Evolutionary conservation across 2,888 invertebrate genomes (phyloP), one percentile per base, ranked within the genome.

Genomic region (Phyllotreta striolata): DNA sequence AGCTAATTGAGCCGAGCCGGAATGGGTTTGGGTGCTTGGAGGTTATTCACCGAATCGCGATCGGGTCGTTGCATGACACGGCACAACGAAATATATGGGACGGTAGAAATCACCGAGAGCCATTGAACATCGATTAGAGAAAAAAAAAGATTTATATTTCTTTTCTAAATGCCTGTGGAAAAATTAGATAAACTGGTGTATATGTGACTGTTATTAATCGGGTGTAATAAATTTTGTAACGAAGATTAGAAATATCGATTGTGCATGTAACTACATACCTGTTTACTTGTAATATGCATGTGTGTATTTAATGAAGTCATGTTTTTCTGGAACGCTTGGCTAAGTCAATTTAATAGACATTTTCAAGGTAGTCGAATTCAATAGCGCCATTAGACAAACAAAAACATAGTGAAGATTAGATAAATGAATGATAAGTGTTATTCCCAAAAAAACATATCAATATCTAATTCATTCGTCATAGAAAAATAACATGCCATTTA

Each of bases 361-460:
- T 61, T 64, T 61, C 52, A 46, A 51, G 56, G 60, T 64, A 61
- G 56, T 55, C 61, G 56, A 39, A 55, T 52, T 61, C 46, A 56
- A 64, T 61, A 56, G 52, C 61, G 54, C 52, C 64, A 52, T 40
- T 61, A 55, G 56, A 44, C 56, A 64, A 61, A 64, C 64, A 64
- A 61, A 61, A 60, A 64, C 58, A 64, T 52, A 61, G 52, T 46
- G 34, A 57, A 55, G 64, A 64, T 64, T 52, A 64, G 64, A 61
- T 61, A 64, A 24, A 24, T 44, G 56, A 55, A 35, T 41, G 46
- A 37, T 52, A 60, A 54, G 47, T n/a, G 10, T n/a, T 47, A 47
- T 13, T 13, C 34, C 24, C 8, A 47, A 47, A 47, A 46, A 47
- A 34, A 34, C n/a, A 34, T 24, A 24, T 24, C 24, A 24, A 24